Evolutionary conservation across 1,140 invertebrate genomes (phyloP).

Genomic region (Rhagoletis zephyria): DNA sequence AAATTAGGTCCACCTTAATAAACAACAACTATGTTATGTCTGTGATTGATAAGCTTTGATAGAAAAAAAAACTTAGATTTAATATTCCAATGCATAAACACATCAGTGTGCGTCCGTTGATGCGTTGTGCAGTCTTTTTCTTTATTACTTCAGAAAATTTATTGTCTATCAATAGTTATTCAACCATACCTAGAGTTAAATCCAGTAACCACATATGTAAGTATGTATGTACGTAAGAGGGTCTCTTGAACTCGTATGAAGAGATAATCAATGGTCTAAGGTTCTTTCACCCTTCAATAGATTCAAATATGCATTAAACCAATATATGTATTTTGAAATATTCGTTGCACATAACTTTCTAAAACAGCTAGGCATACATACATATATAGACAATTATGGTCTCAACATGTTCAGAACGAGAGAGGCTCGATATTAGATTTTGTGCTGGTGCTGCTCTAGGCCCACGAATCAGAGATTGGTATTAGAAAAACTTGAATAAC

Average conservation of each 20-base stretch:
- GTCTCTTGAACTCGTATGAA: slow-evolving; percentile 20
- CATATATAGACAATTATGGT: no score
- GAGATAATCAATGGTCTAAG: neutral
- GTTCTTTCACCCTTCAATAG: neutral
- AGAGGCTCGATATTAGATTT: no score
- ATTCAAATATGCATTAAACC: neutral
- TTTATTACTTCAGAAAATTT: neutral
- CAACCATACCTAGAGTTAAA: neutral
- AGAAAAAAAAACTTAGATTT: neutral
- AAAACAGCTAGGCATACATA: no score
- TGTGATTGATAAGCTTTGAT: neutral
- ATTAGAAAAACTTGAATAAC: no score
- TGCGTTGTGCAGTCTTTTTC: neutral
- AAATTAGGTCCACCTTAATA: no score
- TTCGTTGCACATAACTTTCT: no score
- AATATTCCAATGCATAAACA: neutral
- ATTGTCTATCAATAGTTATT: neutral
- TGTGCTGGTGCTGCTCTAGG: no score
- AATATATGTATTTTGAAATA: neutral
- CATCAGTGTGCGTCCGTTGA: no score
- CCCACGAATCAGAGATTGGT: no score
- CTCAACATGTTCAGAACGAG: no score
- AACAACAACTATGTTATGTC: neutral
- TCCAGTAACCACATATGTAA: neutral
- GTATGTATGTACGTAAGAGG: neutral